Evolutionary conservation across 2,888 invertebrate genomes (phyloP), one percentile per base, ranked within the genome.

Genomic region (Ectropis crepuscularia): DNA sequence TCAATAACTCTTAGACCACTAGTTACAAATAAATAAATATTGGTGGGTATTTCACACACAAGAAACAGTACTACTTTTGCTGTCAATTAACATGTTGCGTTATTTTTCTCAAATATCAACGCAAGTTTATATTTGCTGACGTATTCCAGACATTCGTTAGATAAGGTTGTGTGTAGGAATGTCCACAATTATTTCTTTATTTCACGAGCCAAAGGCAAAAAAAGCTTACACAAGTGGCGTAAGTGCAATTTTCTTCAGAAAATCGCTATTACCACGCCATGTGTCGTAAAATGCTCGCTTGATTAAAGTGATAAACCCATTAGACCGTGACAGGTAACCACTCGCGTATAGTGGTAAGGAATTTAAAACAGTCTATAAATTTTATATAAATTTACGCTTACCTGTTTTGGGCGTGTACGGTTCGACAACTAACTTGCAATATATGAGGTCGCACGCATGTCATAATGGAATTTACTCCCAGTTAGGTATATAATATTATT

Each of bases 311-410:
- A 57, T 70, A 70, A 71, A 62, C 57, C 43, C 51, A 63, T 67
- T 65, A 60, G 53, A 50, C 51, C 53, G 45, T 60, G 65, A 63
- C 67, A 66, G 53, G 60, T 66, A 58, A 67, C 60, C 63, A 57
- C 59, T 43, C 5, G 6, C 10, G 36, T 47, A 41, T 47, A 41
- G 53, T 57, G 54, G 53, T 51, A 65, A 59, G 51, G 61, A 67
- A 69, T 74, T 70, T 66, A 66, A 67, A 71, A 68, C 51, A 65
- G 49, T 62, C 43, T 47, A 70, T 70, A 71, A 66, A 69, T 67
- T 69, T 68, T 61, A 11, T 58, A 54, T 53, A 42, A 64, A 68
- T 60, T 63, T 57, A 64, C 64, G 53, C 61, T 50, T 49, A 53
- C 48, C 43, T 38, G 45, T 48, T 16, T 58, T 55, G 43, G 41